phyloP scores from a whole-genome alignment of 2,888 invertebrate genomes.

The Sabatieria punctata region DNA sequence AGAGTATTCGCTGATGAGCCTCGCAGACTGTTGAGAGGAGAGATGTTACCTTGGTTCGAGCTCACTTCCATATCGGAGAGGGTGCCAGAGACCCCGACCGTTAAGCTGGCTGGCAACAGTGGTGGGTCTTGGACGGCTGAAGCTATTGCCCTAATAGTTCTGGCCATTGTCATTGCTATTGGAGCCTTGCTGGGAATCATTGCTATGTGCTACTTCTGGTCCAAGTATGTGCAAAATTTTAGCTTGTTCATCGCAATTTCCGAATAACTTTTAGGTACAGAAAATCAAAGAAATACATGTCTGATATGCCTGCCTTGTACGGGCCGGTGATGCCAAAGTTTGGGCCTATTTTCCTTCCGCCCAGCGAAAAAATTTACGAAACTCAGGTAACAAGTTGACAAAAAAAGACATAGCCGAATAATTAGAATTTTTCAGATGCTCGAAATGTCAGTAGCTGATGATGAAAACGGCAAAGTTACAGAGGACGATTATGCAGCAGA shows the following conservation, averaged over 20 bases:
- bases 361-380: constrained; percentile 9
- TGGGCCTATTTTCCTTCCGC: constrained; percentile 6
- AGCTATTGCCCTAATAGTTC: constrained; percentile 13
- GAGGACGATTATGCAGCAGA: constrained; percentile 23
- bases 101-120: neutral
- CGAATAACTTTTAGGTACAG: neutral
- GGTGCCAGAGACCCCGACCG: neutral
- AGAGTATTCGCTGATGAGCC: neutral
- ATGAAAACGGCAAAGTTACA: constrained; percentile 12
- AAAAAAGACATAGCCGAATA: no score
- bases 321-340: constrained; percentile 3
- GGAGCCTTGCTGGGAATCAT: constrained; percentile 22
- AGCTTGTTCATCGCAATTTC: neutral
- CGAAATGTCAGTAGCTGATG: constrained; percentile 29
- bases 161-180: constrained; percentile 20
- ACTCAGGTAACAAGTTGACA: constrained; percentile 3
- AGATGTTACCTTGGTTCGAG: neutral
- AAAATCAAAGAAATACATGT: neutral
- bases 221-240: constrained; percentile 10
- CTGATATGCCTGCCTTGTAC: constrained; percentile 3
- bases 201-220: constrained; percentile 19
- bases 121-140: constrained; percentile 3
- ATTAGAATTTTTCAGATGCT: constrained; percentile 26
- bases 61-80: neutral
- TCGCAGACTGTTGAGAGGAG: neutral